These are phyloP conservation scores for Dromococcyx pavoninus DNA, from an alignment of 2,797 vertebrate genomes.

Conservation along the genomic window DNA sequence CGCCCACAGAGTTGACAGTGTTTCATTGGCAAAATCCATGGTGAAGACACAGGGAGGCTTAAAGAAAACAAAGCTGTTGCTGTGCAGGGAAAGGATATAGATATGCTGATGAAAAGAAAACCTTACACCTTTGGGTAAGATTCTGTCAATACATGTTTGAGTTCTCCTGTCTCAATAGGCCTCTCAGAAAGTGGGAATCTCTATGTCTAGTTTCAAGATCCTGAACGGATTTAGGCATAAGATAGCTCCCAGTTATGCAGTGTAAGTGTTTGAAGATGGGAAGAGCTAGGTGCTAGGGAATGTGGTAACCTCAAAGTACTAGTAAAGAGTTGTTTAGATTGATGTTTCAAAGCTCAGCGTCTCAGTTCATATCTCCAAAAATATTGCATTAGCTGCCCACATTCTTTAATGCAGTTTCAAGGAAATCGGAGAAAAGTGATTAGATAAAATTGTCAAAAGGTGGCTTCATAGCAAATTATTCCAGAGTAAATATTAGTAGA, in stretches of 20 bases:
- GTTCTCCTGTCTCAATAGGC: not conserved
- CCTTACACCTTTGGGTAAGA: rapidly evolving
- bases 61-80: not conserved
- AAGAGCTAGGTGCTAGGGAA: not conserved
- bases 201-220: not conserved
- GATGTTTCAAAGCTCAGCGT: not conserved
- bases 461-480: not conserved
- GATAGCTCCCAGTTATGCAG: not conserved
- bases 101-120: not conserved
- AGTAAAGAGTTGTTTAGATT: not conserved
- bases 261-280: not conserved
- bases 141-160: rapidly evolving
- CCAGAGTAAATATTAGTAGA: not conserved
- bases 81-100: not conserved
- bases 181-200: not conserved
- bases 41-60: not conserved
- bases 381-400: not conserved
- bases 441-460: not conserved
- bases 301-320: too few species aligned
- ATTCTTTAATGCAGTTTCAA: not conserved
- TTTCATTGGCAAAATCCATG: slow-evolving; percentile 4
- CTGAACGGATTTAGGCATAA: not conserved
- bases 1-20: slow-evolving; percentile 1
- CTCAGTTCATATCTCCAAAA: not conserved
- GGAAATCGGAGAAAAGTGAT: not conserved